These are phyloP conservation scores for Spodoptera picta DNA, from an alignment of 2,888 invertebrate species.

Conservation along the genomic window DNA sequence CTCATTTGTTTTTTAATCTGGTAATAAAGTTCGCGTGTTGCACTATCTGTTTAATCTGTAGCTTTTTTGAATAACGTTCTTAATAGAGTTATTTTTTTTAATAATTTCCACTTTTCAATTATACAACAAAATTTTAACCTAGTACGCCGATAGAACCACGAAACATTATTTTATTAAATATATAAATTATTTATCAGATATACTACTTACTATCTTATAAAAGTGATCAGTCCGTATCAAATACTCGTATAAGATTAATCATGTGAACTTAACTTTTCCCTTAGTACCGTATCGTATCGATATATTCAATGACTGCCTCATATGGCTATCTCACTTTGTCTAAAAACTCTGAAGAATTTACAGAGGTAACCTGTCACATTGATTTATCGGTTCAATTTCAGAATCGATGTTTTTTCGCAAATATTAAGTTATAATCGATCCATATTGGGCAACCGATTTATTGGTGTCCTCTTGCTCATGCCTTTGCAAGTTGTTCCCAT, in stretches of 20 bases:
- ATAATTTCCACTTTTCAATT: too few relatives aligned
- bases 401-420: neutral
- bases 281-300: slow-evolving; percentile 16
- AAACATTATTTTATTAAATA: too few relatives aligned
- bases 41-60: slow-evolving; percentile 1
- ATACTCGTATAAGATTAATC: slow-evolving; percentile 24
- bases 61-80: neutral
- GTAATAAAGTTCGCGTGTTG: neutral
- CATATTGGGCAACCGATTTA: slow-evolving; percentile 4
- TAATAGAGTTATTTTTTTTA: too few relatives aligned
- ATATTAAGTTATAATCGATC: neutral
- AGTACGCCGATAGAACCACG: too few relatives aligned
- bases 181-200: too few relatives aligned
- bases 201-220: too few relatives aligned
- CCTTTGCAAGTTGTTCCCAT: too few relatives aligned
- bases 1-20: slow-evolving; percentile 14
- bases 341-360: slow-evolving; percentile 21
- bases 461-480: too few relatives aligned
- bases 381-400: slow-evolving; percentile 5
- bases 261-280: slow-evolving; percentile 35
- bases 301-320: slow-evolving; percentile 19
- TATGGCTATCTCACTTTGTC: slow-evolving; percentile 30
- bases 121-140: too few relatives aligned
- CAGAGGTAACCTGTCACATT: neutral
- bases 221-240: slow-evolving; percentile 11